These are phyloP conservation scores for Lasioglossum figueresi DNA, from an alignment of 2,888 invertebrate genomes.

Conservation along the genomic window DNA sequence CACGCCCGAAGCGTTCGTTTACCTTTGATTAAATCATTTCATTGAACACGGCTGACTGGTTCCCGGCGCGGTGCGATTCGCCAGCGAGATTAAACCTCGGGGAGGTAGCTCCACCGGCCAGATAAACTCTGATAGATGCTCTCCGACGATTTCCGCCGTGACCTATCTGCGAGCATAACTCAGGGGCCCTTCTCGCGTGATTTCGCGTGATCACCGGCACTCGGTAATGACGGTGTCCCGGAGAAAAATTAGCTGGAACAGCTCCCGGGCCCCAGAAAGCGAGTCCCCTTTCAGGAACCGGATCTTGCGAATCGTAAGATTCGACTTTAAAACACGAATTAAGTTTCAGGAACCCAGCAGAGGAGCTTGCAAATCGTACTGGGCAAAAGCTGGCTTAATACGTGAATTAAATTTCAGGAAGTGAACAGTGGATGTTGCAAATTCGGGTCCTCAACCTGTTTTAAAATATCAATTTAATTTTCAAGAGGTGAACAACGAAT, in stretches of 20 bases:
- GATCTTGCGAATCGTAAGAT: not conserved
- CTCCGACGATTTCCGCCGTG: slow-evolving; percentile 59
- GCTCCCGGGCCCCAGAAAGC: not conserved
- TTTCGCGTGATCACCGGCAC: slow-evolving; percentile 50
- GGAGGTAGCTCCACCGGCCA: slow-evolving; percentile 44
- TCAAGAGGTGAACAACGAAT: too few relatives aligned
- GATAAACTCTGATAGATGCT: slow-evolving; percentile 71
- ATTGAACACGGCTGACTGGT: slow-evolving; percentile 53
- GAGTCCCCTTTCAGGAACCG: not conserved
- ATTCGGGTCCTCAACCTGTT: not conserved
- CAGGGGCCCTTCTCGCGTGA: slow-evolving; percentile 66
- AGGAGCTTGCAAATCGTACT: not conserved
- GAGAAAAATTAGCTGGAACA: slow-evolving; percentile 44
- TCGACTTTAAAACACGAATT: not conserved
- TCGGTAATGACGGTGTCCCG: slow-evolving; percentile 46
- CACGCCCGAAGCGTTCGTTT: slow-evolving; percentile 44
- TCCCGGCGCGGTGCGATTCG: slow-evolving; percentile 42
- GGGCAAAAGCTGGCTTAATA: too few relatives aligned
- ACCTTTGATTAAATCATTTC: slow-evolving; percentile 69
- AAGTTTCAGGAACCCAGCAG: not conserved
- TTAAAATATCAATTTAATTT: too few relatives aligned
- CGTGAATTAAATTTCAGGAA: not conserved
- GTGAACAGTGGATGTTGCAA: not conserved
- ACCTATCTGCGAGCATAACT: slow-evolving; percentile 65
- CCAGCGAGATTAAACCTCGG: slow-evolving; percentile 56